Conservation (phyloP, 2,113 vertebrate genomes). For the Cinclus mexicanus region DNA sequence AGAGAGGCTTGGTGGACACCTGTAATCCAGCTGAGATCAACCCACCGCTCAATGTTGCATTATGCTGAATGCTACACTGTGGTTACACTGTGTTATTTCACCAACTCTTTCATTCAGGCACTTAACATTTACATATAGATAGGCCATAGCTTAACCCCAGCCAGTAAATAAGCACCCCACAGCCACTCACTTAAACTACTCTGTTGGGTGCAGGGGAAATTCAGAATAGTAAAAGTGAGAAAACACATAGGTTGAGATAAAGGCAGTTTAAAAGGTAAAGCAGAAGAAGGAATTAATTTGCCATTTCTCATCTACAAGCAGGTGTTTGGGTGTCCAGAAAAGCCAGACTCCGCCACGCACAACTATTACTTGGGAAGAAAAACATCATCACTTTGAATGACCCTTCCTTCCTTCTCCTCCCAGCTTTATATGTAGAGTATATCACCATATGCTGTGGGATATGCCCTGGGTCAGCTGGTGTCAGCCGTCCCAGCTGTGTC, state of each 20-base stretch:
- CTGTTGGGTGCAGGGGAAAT: not conserved
- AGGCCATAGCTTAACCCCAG: not conserved
- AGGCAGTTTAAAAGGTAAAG: not conserved
- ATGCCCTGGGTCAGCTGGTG: fast-evolving
- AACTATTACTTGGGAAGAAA: not conserved
- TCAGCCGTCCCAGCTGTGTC: not conserved
- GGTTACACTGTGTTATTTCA: not conserved
- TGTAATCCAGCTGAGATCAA: not conserved
- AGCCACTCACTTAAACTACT: not conserved
- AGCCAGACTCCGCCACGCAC: fast-evolving
- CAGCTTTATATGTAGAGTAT: not conserved
- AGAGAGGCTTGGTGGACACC: not conserved
- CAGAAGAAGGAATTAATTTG: not conserved
- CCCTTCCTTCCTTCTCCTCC: not conserved
- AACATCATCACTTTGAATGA: not conserved
- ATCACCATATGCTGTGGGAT: not conserved
- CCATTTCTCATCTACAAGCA: not conserved
- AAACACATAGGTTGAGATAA: not conserved
- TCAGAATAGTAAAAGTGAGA: not conserved
- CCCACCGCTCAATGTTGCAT: not conserved
- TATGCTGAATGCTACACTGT: not conserved
- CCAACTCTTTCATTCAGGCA: not conserved
- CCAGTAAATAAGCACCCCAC: not conserved
- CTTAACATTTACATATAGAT: not conserved
- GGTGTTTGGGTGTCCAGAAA: not conserved